Percentiles rank a stretch among this genome's conserved stretches.
These are phyloP conservation scores for Desmodus rotundus DNA, from an alignment of 2,113 vertebrate species.

Conservation along the genomic window DNA sequence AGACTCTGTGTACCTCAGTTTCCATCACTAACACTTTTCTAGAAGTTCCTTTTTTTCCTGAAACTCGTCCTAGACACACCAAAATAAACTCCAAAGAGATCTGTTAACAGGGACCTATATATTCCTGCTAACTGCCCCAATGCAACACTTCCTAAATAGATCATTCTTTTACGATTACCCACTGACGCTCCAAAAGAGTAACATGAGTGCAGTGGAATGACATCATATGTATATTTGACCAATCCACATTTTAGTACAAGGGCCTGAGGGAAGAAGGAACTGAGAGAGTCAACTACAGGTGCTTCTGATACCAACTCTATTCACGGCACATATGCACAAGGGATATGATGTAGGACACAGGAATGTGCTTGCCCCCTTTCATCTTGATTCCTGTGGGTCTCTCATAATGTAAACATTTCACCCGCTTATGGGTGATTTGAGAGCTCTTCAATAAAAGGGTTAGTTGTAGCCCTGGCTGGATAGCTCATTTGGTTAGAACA, in stretches of 20 bases:
- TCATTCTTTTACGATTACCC: background rate
- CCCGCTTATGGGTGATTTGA: background rate
- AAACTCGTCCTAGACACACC: background rate
- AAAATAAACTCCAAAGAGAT: conserved; percentile 37
- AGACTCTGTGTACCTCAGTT: background rate
- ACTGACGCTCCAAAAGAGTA: background rate
- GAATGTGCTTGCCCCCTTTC: background rate
- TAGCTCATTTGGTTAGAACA: too few relatives aligned
- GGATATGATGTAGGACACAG: background rate
- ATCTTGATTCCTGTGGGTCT: background rate
- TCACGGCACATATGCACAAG: background rate
- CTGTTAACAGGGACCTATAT: background rate
- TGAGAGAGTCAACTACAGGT: background rate
- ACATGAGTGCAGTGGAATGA: background rate
- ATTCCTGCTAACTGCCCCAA: background rate
- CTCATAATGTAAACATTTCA: background rate
- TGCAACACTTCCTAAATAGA: background rate
- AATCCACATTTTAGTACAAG: background rate
- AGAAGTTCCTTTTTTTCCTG: background rate
- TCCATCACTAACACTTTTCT: background rate
- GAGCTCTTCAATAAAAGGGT: background rate
- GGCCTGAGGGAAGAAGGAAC: too few relatives aligned
- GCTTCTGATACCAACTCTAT: background rate
- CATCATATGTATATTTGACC: background rate
- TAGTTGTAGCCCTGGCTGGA: background rate